Conservation (phyloP, 2,113 vertebrate genomes). For the Aphelocoma coerulescens region DNA sequence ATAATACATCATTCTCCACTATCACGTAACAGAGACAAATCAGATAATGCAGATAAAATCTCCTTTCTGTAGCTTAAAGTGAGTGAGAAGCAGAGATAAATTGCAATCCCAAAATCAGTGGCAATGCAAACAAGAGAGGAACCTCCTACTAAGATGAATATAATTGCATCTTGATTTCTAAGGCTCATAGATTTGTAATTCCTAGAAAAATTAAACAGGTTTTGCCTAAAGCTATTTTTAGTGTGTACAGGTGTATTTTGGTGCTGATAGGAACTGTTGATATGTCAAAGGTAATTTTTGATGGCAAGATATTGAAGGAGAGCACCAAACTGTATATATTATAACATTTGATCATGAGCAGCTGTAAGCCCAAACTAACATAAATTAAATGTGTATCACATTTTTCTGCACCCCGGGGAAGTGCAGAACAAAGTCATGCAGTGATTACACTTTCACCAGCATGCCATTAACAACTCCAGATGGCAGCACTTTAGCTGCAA, state of each 20-base stretch:
- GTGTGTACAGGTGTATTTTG: conserved; percentile 28
- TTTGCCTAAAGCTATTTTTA: conserved; percentile 33
- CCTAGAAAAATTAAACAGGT: conserved; percentile 5
- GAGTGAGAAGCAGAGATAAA: conserved; percentile 8
- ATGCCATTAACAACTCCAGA: conserved; percentile 68
- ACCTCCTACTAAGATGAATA: not conserved
- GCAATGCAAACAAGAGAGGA: not conserved
- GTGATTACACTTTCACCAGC: conserved; percentile 60
- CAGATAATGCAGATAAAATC: conserved; percentile 30
- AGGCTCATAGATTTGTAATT: conserved; percentile 16
- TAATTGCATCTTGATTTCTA: conserved; percentile 27
- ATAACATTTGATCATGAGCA: conserved; percentile 52
- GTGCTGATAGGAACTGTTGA: conserved; percentile 21
- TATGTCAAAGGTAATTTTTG: conserved; percentile 44
- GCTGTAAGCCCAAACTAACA: conserved; percentile 59
- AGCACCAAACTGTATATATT: conserved; percentile 47
- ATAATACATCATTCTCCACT: conserved; percentile 8
- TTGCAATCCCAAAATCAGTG: not conserved
- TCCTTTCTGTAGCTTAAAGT: not conserved
- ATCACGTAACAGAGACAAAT: not conserved
- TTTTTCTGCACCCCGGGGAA: conserved; percentile 49
- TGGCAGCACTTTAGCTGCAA: conserved; percentile 60
- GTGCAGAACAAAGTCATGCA: conserved; percentile 45
- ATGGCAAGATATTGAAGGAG: conserved; percentile 15
- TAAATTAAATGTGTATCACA: conserved; percentile 61